phyloP scores from a whole-genome alignment of 1,140 invertebrate species.

The Eupeodes corollae region DNA sequence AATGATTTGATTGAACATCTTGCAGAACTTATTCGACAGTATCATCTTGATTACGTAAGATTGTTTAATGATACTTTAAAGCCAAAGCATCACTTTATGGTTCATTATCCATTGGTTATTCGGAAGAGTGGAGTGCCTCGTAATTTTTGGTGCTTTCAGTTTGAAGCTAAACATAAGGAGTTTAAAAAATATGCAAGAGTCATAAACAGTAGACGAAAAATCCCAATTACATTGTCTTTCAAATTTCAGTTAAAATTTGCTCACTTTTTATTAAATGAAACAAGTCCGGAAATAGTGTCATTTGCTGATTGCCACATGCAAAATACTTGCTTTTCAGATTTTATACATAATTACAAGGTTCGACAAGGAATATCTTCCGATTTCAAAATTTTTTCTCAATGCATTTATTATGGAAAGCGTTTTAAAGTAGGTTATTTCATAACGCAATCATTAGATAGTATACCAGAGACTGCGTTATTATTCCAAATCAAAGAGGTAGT shows the following conservation, averaged over 20 bases:
- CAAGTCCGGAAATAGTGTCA: too few species aligned
- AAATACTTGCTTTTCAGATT: too few species aligned
- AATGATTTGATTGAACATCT: neutral
- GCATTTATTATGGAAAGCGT: too few species aligned
- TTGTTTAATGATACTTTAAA: neutral
- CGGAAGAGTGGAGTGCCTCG: neutral
- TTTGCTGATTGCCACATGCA: too few species aligned
- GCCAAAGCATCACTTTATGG: conserved; percentile 4
- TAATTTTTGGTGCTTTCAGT: neutral
- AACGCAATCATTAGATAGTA: too few species aligned
- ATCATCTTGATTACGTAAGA: conserved; percentile 1
- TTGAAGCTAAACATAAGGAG: conserved; percentile 16
- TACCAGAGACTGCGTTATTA: too few species aligned
- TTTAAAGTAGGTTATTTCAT: too few species aligned
- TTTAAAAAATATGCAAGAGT: conserved; percentile 16
- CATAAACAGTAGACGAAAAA: conserved; percentile 12
- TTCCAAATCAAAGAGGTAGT: too few species aligned
- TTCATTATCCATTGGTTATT: neutral
- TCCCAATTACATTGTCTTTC: conserved; percentile 11
- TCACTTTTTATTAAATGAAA: neutral
- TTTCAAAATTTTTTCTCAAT: too few species aligned
- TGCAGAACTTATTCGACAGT: neutral
- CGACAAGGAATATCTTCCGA: too few species aligned
- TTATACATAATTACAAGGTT: too few species aligned
- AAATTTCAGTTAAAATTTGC: conserved; percentile 15